Base-by-base conservation (phyloP, 2,113 vertebrate genomes). In the Sebastes fasciatus region DNA sequence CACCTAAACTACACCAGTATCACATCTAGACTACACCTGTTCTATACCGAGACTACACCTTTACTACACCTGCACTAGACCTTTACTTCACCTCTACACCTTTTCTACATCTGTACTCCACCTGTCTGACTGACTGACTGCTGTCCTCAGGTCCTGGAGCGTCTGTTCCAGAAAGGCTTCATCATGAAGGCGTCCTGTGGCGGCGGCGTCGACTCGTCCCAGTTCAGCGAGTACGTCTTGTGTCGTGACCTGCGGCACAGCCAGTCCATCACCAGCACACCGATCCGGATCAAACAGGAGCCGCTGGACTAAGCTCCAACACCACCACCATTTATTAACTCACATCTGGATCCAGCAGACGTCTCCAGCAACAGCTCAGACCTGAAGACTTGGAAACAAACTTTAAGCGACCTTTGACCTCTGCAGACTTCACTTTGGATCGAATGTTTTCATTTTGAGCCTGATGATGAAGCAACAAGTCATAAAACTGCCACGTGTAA, bases 151-250 rank as follows among this genome's bases (percentile, higher is more conserved):
- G 97, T 98, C 51, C 96, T 98, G 0, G 97, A 98, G 91, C 95
- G 97, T 86, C 95, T 98, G 73, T 96, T 98, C 74, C 96, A 97
- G 94, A 97, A 96, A 87, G 97, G 97, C 45, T 98, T 98, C 90
- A 91, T 74, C 0, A 90, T 98, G 86, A 96, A 94, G 2, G 97
- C 96, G 0, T 98, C 97, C 0, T 98, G 97, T 0, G 97, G 97
- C 0, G 97, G 97, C 0, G 97, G 97, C 0, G 97, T 97, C 67
- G 97, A 98, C 94, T 98, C 96, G 45, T 97, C 97, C 17, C 97
- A 98, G 96, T 98, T 98, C 95, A 98, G 97, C 19, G 97, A 98
- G 77, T 98, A 97, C 0, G 95, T 98, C 65, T 92, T 98, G 82
- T 96, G 97, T 71, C 96, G 97, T 0, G 95, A 97, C 48, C 96